Conservation (phyloP, 2,797 vertebrate genomes). For the Dryobates pubescens region DNA sequence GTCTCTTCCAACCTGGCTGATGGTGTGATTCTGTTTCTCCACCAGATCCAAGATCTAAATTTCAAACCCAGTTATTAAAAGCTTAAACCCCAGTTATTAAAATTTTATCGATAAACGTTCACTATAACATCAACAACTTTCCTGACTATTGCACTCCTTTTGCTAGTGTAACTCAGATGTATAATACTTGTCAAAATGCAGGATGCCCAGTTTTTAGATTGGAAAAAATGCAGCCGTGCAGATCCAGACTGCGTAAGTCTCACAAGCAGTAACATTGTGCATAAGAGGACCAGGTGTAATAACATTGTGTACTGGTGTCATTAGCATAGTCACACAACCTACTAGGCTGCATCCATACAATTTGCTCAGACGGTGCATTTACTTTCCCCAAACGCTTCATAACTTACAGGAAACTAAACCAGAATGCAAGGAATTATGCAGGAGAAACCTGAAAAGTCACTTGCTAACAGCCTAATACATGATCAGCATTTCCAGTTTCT, state of each 20-base stretch:
- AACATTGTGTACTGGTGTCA: background rate
- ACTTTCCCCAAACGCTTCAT: background rate
- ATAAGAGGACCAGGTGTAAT: background rate
- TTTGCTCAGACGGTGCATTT: background rate
- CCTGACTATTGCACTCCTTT: background rate
- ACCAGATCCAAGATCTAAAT: background rate
- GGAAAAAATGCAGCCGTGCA: background rate
- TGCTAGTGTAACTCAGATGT: background rate
- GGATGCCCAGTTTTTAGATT: background rate
- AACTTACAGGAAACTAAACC: background rate
- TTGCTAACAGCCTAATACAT: background rate
- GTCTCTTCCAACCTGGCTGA: too few relatives aligned
- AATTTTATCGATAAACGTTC: background rate
- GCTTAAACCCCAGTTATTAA: too few relatives aligned
- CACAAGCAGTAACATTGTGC: accelerated
- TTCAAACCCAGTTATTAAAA: background rate
- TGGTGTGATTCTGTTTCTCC: background rate
- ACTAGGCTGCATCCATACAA: background rate
- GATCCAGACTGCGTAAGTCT: background rate
- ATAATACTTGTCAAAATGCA: accelerated
- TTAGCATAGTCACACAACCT: accelerated
- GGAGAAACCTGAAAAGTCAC: background rate
- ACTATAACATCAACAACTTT: background rate
- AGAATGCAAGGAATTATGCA: background rate
- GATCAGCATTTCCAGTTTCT: background rate